Evolutionary conservation across 2,113 vertebrate species (phyloP).

Genomic region (Opisthocomus hoazin): DNA sequence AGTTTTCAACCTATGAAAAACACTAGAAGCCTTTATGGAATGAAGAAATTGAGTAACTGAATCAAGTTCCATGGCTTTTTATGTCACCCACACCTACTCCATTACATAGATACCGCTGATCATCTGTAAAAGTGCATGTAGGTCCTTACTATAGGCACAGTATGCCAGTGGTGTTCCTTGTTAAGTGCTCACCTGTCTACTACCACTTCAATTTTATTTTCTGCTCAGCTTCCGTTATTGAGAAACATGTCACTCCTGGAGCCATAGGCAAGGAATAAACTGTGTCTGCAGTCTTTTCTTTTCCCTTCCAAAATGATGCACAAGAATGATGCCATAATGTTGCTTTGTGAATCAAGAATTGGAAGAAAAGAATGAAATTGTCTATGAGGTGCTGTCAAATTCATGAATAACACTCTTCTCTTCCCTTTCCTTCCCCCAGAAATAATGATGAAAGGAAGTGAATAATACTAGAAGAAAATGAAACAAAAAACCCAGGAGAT

Average conservation of each 20-base stretch:
- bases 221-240: not conserved
- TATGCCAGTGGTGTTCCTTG: not conserved
- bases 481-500: not conserved
- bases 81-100: not conserved
- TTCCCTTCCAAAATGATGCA: constrained; percentile 27
- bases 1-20: not conserved
- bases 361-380: constrained; percentile 31
- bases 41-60: not conserved
- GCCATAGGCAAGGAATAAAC: constrained; percentile 27
- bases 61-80: not conserved
- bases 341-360: constrained; percentile 36
- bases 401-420: not conserved
- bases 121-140: not conserved
- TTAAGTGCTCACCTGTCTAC: not conserved
- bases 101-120: not conserved
- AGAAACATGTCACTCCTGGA: not conserved
- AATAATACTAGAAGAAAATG: not conserved
- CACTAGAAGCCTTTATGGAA: not conserved
- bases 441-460: not conserved
- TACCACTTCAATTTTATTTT: constrained; percentile 34
- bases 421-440: not conserved
- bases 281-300: not conserved
- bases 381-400: constrained; percentile 50
- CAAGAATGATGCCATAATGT: constrained; percentile 46
- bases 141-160: not conserved